Evolutionary conservation across 2,797 vertebrate species (phyloP), one percentile per base, ranked within the genome.

Genomic region (Mormyrus proboscirostris): DNA sequence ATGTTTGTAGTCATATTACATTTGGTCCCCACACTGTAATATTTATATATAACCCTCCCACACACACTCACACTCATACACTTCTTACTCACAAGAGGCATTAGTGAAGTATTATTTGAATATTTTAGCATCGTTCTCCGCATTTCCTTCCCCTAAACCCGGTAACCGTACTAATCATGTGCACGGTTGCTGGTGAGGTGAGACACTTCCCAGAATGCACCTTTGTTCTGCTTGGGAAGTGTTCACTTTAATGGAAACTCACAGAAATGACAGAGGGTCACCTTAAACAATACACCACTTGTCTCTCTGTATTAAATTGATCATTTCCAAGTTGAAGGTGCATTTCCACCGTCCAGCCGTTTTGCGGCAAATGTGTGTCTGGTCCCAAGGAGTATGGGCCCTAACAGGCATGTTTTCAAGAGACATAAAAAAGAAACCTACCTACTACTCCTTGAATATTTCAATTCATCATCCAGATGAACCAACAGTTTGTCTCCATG

Each of bases 111-210:
- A 10, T 29, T 25, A 65, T 25, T 65, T 65, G 25, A 3, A 65
- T 29, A 2, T 65, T 25, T 38, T 73, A 38, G 69, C 65, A 73
- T 29, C 38, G 65, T 33, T 29, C 9, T 73, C 12, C 10, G 38
- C 29, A 14, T 38, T 29, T 73, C 65, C 25, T 73, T 33, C 10
- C 69, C 69, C 12, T 38, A 95, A n/a, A 57, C 19, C 55, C 0
- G 19, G 19, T n/a, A 95, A 95, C 95, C 92, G 25, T 91, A 92
- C 94, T 95, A 93, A 93, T 94, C 93, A 93, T 4, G 88, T 94
- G 92, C 93, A 95, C 94, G 93, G 92, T 92, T 95, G 94, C 93
- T 93, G 93, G 94, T 95, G 94, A 94, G 90, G 84, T 33, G 29
- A 92, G 91, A 93, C 93, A 91, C 92, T 93, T 92, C 91, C 91